These are phyloP conservation scores for Selene dorsalis DNA, from an alignment of 2,797 vertebrate species.

Conservation along the genomic window DNA sequence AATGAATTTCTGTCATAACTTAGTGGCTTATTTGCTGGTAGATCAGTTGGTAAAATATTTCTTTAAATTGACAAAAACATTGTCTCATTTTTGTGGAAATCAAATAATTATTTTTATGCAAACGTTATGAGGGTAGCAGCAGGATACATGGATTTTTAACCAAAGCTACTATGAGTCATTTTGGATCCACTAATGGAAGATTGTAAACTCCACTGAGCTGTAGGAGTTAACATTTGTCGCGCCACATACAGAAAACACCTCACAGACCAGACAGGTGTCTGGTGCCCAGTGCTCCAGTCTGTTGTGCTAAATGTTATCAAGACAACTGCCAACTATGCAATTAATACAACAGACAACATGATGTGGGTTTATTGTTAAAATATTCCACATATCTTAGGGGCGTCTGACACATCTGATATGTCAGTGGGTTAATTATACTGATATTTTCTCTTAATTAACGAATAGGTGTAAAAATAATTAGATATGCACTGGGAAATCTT, in stretches of 20 bases:
- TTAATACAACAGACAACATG: not conserved
- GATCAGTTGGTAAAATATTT: not conserved
- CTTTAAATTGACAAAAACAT: no score
- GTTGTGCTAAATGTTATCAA: constrained; percentile 9
- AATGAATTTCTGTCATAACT: not conserved
- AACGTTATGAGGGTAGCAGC: not conserved
- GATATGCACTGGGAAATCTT: not conserved
- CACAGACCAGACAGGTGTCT: not conserved
- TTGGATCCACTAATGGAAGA: not conserved
- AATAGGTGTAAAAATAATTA: constrained; percentile 34
- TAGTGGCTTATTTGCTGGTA: no score
- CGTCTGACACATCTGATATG: constrained; percentile 24
- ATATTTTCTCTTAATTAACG: constrained; percentile 29
- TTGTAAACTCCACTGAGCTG: not conserved
- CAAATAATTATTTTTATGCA: not conserved
- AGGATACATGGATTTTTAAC: not conserved
- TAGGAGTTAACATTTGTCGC: not conserved
- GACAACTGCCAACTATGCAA: constrained; percentile 3
- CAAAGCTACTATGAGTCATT: not conserved
- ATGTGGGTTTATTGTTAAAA: constrained; percentile 16
- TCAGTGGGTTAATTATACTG: constrained; percentile 11
- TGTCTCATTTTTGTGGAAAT: not conserved
- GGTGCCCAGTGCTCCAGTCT: constrained; percentile 6
- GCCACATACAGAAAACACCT: not conserved
- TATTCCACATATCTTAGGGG: constrained; percentile 18